These are phyloP conservation scores for Hypselothyrea guttata DNA, from an alignment of 2,888 invertebrate species.

Conservation along the genomic window DNA sequence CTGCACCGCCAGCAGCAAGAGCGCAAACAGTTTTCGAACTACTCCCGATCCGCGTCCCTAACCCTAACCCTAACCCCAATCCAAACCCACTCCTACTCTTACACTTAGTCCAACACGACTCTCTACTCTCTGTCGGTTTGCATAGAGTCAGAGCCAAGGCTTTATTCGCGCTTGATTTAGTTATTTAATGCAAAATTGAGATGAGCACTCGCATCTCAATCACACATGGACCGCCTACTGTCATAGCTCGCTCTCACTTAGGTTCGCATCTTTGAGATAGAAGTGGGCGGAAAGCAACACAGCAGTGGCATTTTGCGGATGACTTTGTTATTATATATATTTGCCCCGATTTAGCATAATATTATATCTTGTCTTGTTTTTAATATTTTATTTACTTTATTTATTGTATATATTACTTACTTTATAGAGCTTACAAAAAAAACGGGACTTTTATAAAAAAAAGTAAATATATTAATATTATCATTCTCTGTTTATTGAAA, in stretches of 20 bases:
- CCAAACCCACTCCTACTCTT: neutral
- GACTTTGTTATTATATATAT: too few species aligned
- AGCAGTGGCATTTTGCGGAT: too few species aligned
- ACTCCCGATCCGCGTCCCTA: neutral
- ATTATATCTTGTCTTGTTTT: too few species aligned
- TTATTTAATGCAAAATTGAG: constrained; percentile 73
- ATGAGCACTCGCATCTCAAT: constrained; percentile 41
- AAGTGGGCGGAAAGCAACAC: too few species aligned
- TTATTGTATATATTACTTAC: too few species aligned
- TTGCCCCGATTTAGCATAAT: too few species aligned
- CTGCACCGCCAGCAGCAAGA: constrained; percentile 19
- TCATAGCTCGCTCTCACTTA: neutral
- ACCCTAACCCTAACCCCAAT: neutral
- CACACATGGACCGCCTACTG: constrained; percentile 26
- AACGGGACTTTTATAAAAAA: too few species aligned
- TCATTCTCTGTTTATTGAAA: too few species aligned
- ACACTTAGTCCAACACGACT: neutral
- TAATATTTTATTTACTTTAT: too few species aligned
- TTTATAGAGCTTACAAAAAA: too few species aligned
- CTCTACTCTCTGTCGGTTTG: constrained; percentile 20
- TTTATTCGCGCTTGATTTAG: constrained; percentile 64
- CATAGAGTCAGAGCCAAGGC: constrained; percentile 26
- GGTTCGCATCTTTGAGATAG: too few species aligned
- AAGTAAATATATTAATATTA: too few species aligned
- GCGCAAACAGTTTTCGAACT: constrained; percentile 44